Percentiles rank a stretch among this genome's conserved stretches.
Evolutionary conservation across 2,113 vertebrate species (phyloP).

Genomic region (Pluvianellus socialis): DNA sequence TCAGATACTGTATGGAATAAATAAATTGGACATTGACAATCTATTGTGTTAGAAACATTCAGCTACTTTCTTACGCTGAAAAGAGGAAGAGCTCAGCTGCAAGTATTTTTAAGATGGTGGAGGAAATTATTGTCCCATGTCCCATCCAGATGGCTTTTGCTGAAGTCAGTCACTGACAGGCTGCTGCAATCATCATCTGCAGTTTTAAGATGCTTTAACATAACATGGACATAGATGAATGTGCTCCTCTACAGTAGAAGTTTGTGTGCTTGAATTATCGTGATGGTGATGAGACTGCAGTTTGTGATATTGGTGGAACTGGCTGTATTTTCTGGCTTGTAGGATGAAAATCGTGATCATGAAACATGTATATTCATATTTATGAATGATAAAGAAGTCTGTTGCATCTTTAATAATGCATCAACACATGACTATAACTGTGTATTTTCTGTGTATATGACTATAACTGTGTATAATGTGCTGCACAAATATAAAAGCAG

Average conservation of each 20-base stretch:
- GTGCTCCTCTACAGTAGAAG: background rate
- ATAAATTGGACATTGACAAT: constrained; percentile 46
- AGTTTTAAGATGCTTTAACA: constrained; percentile 1
- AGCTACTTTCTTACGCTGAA: background rate
- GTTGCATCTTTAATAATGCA: background rate
- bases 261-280: background rate
- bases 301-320: background rate
- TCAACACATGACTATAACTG: background rate
- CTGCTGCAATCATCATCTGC: background rate
- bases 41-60: constrained; percentile 27
- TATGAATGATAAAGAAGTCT: background rate
- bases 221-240: background rate
- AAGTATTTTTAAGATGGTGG: background rate
- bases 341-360: background rate
- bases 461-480: background rate
- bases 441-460: background rate
- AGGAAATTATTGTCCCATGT: constrained; percentile 19
- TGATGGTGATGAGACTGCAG: background rate
- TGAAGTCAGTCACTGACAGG: constrained; percentile 21
- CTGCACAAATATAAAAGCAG: background rate
- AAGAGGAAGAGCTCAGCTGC: constrained; percentile 31
- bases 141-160: constrained; percentile 48
- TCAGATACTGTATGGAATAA: constrained; percentile 66
- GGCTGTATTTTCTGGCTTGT: background rate
- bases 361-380: background rate